These are phyloP conservation scores for Lepisosteus oculatus DNA, from an alignment of 2,113 vertebrate genomes.

Conservation along the genomic window DNA sequence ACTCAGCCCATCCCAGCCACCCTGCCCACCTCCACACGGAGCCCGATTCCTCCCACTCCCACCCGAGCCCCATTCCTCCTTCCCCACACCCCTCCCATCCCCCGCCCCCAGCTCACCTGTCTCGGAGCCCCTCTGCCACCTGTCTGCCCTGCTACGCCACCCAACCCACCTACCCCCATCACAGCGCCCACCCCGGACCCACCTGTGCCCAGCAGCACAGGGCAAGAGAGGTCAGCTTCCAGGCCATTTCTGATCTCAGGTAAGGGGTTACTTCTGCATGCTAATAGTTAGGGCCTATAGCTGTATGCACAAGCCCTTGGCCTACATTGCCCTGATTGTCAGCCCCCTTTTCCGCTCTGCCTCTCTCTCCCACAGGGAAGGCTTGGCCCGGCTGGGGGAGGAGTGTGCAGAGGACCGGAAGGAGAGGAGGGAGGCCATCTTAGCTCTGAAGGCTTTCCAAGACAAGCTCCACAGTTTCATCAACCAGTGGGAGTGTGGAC, in stretches of 20 bases:
- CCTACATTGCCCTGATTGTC: no score
- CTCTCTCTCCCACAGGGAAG: constrained; percentile 1
- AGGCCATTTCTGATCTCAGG: constrained; percentile 19
- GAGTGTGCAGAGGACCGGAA: constrained; percentile 5
- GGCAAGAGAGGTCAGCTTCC: background rate
- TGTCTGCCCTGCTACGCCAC: constrained; percentile 7
- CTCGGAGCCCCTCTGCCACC: constrained; percentile 11
- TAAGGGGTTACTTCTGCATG: background rate
- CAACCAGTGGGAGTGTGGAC: no score
- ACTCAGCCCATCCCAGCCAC: background rate
- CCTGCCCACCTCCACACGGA: background rate
- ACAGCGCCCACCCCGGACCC: background rate
- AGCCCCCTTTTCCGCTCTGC: no score
- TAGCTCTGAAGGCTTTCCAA: background rate
- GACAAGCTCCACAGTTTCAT: no score
- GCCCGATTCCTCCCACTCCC: background rate
- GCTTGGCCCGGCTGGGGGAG: constrained; percentile 10
- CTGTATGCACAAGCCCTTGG: no score
- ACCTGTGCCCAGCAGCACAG: constrained; percentile 21
- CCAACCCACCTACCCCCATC: background rate
- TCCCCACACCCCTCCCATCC: background rate
- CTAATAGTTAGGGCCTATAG: no score
- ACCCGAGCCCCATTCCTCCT: background rate
- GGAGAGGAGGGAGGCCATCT: background rate
- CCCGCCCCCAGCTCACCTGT: background rate